These are phyloP conservation scores for Polypterus bichir DNA, from an alignment of 2,113 vertebrate genomes.

Conservation along the genomic window DNA sequence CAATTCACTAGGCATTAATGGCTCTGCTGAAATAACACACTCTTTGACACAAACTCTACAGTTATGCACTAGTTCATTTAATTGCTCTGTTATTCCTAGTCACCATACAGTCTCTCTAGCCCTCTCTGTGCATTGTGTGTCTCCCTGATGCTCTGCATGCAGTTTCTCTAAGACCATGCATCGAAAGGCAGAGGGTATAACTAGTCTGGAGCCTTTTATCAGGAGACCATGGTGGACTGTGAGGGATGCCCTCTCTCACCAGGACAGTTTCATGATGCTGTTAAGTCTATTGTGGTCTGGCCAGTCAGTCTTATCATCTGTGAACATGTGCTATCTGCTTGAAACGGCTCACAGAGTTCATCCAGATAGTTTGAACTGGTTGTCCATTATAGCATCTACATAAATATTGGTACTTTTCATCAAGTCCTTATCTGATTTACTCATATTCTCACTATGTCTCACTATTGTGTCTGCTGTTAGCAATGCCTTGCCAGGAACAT, in stretches of 20 bases:
- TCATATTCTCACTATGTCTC: not conserved
- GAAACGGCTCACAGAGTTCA: too few relatives aligned
- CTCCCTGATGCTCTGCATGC: not conserved
- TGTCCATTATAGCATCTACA: too few relatives aligned
- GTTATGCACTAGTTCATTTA: not conserved
- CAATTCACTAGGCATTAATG: not conserved
- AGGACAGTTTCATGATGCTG: not conserved
- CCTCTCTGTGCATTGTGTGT: not conserved
- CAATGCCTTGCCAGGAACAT: not conserved
- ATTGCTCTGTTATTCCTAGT: constrained; percentile 12
- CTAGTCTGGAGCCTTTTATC: constrained; percentile 4
- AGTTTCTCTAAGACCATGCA: not conserved
- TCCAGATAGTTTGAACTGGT: too few relatives aligned
- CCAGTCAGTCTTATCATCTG: not conserved
- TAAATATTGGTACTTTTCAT: too few relatives aligned
- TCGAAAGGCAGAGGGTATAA: constrained; percentile 3
- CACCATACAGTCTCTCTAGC: constrained; percentile 11
- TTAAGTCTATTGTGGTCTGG: not conserved
- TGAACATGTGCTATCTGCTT: not conserved
- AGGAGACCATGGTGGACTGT: constrained; percentile 4
- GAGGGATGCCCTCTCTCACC: not conserved
- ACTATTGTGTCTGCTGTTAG: not conserved
- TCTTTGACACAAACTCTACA: not conserved
- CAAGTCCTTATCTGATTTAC: not conserved
- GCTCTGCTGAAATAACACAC: not conserved